Percentiles rank a stretch among this genome's conserved stretches.
phyloP scores from a whole-genome alignment of 2,113 vertebrate species.

The Rana temporaria region DNA sequence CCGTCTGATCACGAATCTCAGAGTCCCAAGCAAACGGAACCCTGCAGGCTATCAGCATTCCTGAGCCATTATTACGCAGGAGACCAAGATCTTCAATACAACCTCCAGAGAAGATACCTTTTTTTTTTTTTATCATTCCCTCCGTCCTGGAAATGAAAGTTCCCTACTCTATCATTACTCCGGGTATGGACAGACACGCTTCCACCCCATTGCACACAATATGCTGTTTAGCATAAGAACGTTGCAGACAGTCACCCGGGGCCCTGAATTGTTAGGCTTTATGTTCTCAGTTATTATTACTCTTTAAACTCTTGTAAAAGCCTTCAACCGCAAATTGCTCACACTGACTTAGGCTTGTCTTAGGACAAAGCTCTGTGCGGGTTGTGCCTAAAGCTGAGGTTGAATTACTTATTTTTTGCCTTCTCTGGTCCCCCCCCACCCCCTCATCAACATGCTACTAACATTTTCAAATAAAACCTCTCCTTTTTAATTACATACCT shows the following conservation, averaged over 20 bases:
- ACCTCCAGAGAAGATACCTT: neutral
- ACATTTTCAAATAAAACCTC: too few relatives aligned
- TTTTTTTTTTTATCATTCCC: neutral
- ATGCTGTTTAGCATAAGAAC: neutral
- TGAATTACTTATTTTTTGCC: too few relatives aligned
- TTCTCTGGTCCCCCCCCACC: too few relatives aligned
- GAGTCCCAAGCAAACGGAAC: conserved; percentile 4
- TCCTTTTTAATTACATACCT: too few relatives aligned
- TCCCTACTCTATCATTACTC: neutral
- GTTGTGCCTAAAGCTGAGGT: too few relatives aligned
- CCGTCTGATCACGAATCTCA: conserved; percentile 20
- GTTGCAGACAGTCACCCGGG: neutral
- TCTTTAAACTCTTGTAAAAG: neutral
- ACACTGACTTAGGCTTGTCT: too few relatives aligned
- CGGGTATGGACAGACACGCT: neutral
- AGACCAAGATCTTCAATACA: neutral
- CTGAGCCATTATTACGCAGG: conserved; percentile 2
- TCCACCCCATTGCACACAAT: neutral
- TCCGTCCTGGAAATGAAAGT: neutral
- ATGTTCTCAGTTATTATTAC: neutral
- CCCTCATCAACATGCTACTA: too few relatives aligned
- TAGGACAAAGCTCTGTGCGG: too few relatives aligned
- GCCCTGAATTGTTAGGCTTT: neutral
- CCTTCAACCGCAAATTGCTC: neutral
- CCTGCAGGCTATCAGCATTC: conserved; percentile 8